Evolutionary conservation across 2,113 vertebrate genomes (phyloP), one percentile per base, ranked within the genome.

Genomic region (Oncorhynchus nerka): DNA sequence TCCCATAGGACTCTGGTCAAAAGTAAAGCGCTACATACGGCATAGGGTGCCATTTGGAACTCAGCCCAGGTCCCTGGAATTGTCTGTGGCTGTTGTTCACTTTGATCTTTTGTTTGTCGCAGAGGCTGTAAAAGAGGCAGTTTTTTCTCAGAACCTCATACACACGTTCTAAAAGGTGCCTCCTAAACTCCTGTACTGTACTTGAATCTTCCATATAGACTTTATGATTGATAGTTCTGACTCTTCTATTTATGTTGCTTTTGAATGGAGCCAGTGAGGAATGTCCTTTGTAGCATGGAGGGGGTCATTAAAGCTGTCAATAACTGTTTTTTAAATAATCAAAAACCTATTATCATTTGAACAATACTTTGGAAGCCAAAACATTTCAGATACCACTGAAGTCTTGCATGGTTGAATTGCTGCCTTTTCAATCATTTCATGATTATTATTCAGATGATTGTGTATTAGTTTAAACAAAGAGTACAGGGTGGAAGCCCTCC

Each of bases 321-420:
- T 87, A 86, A 86, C 81, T 57, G 78, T 71, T 85, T 87, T 86
- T 69, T 79, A 79, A 73, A 77, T 85, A 83, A 87, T 91, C 88
- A 91, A 89, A 91, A 16, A 65, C n/a, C 79, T 59, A 82, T 91
- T 91, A 86, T 89, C 82, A 85, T n/a, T 57, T 73, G 80, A 79
- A 91, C 89, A 91, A 91, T 49, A 26, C n/a, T 20, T 9, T 24
- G 68, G 28, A 34, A 70, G 39, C 20, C 68, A 70, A 45, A 49
- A 70, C 49, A 70, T 24, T 20, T 11, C 39, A 13, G 68, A 70
- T 70, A 49, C 34, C 39, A 70, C 68, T 70, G 68, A 70, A 49
- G 68, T 59, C 26, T 26, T 28, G 70, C 72, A 74, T 13, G 57
- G 11, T 48, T 24, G 32, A 45, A 6, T 45, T 24, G 26, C 59